Percentiles rank a stretch among this genome's conserved stretches.
These are phyloP conservation scores for Carapus acus DNA, from an alignment of 2,797 vertebrate genomes.

Conservation along the genomic window DNA sequence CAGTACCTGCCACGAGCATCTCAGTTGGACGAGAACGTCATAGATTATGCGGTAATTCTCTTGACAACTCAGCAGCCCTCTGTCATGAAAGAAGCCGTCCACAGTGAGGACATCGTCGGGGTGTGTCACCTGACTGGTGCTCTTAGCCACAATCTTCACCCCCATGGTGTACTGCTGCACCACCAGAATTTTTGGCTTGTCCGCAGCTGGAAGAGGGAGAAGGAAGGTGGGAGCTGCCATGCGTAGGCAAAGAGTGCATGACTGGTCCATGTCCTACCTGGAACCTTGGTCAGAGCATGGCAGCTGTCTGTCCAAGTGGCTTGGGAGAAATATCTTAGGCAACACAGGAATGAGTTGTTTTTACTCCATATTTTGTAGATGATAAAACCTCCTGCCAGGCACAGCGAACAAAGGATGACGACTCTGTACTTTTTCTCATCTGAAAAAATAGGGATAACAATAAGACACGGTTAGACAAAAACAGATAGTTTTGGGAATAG, in stretches of 20 bases:
- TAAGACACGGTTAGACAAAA: too few species aligned
- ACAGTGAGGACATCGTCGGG: neutral
- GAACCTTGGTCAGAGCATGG: neutral
- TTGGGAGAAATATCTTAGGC: too few species aligned
- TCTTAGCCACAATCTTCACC: neutral
- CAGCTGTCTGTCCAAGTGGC: conserved; percentile 23
- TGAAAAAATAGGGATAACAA: too few species aligned
- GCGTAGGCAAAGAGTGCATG: too few species aligned
- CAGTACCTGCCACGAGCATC: neutral
- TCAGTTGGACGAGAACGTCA: accelerated
- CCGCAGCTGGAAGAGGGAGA: neutral
- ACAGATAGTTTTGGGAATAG: too few species aligned
- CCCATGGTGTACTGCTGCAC: conserved; percentile 47
- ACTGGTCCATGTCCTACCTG: conserved; percentile 24
- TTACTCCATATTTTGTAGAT: too few species aligned
- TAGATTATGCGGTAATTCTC: neutral
- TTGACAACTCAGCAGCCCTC: accelerated
- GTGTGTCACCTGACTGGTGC: neutral
- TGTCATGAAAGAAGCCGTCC: conserved; percentile 25
- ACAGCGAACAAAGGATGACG: too few species aligned
- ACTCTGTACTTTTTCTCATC: too few species aligned
- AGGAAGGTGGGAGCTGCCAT: too few species aligned
- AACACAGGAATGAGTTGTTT: too few species aligned
- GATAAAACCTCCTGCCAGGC: too few species aligned
- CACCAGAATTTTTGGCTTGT: conserved; percentile 36